Percentiles rank a stretch among this genome's conserved stretches.
phyloP scores from a whole-genome alignment of 2,888 invertebrate species.

The Polymixis flavicincta region DNA sequence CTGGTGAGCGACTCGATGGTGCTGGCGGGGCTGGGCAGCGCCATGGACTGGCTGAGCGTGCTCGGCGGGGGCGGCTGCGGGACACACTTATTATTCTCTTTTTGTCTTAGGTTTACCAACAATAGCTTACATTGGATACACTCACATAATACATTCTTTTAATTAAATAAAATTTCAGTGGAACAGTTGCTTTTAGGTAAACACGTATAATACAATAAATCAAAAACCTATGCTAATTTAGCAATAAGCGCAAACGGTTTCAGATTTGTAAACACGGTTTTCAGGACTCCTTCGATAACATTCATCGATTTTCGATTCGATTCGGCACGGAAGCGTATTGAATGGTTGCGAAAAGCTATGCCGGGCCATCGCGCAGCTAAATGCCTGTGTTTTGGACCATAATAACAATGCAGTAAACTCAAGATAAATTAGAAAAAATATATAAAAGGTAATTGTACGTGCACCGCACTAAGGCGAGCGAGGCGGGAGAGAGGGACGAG shows the following conservation, averaged over 20 bases:
- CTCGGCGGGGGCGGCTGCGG: slow-evolving; percentile 79
- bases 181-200: neutral
- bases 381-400: neutral
- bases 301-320: neutral
- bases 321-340: neutral
- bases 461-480: no score
- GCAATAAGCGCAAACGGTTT: neutral
- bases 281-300: neutral
- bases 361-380: neutral
- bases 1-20: slow-evolving; percentile 94
- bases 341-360: neutral
- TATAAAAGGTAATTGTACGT: no score
- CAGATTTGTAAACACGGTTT: no score
- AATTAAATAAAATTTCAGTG: neutral
- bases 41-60: slow-evolving; percentile 83
- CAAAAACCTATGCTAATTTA: neutral
- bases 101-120: neutral
- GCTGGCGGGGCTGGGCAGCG: slow-evolving; percentile 94
- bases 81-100: neutral
- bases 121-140: neutral
- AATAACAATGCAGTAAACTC: neutral
- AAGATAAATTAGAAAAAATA: no score
- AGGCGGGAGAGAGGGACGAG: no score
- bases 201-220: neutral
- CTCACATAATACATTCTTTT: neutral